Conservation (phyloP, 2,113 vertebrate species). For the Caretta caretta region DNA sequence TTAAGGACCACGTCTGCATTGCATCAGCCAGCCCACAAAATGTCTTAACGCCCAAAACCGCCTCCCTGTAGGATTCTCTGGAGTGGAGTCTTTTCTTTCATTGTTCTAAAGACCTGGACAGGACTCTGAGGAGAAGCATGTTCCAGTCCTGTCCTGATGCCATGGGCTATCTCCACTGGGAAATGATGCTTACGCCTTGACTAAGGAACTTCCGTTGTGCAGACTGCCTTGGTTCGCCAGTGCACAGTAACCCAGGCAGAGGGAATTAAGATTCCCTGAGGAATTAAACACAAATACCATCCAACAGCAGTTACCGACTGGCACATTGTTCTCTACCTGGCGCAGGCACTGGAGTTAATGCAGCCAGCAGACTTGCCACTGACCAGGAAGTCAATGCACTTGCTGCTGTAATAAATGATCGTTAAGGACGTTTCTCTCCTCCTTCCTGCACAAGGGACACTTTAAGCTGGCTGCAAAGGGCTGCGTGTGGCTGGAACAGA, state of each 20-base stretch:
- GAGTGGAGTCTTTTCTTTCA: not conserved
- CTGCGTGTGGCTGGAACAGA: not conserved
- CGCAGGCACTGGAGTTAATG: not conserved
- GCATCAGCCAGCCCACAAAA: not conserved
- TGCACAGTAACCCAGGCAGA: not conserved
- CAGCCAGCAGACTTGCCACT: not conserved
- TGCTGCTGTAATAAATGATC: not conserved
- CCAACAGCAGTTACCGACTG: not conserved
- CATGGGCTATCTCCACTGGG: not conserved
- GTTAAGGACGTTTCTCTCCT: not conserved
- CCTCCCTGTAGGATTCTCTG: not conserved
- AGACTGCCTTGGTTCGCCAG: not conserved
- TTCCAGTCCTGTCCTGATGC: too few relatives aligned
- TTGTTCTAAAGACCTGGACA: not conserved
- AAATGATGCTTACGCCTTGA: not conserved
- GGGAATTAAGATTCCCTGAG: not conserved
- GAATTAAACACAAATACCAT: not conserved
- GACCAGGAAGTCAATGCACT: not conserved
- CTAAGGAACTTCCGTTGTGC: not conserved
- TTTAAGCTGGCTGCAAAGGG: not conserved
- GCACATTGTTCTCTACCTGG: not conserved
- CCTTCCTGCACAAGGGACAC: not conserved
- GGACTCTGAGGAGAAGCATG: not conserved
- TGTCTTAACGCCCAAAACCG: not conserved
- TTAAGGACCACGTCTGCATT: accelerated